A percentile compares a stretch with the other conserved stretches of the same genome.
These are phyloP conservation scores for Aleiodes leptofemur DNA, from an alignment of 2,888 invertebrate genomes.

Conservation along the genomic window DNA sequence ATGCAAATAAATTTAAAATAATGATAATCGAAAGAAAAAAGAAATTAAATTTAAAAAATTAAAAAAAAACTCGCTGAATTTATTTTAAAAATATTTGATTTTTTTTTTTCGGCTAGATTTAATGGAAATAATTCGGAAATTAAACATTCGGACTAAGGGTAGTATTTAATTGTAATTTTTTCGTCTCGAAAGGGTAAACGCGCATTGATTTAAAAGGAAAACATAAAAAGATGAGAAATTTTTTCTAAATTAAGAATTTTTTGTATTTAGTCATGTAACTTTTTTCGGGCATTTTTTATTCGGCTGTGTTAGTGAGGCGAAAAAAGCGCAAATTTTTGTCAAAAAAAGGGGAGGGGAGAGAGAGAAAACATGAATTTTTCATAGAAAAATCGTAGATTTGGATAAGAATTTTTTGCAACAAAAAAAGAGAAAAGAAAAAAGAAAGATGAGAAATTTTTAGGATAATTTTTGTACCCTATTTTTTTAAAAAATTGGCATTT, in stretches of 20 bases:
- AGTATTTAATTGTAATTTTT: conserved; percentile 47
- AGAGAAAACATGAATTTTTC: conserved; percentile 50
- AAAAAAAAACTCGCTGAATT: conserved; percentile 30
- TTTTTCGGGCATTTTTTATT: conserved; percentile 73
- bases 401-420: conserved; percentile 61
- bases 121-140: neutral
- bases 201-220: conserved; percentile 41
- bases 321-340: conserved; percentile 47
- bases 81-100: conserved; percentile 34
- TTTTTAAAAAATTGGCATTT: conserved; percentile 70
- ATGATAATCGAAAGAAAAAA: conserved; percentile 25
- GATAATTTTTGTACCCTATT: conserved; percentile 75
- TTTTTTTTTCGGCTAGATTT: conserved; percentile 21
- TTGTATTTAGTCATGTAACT: conserved; percentile 60
- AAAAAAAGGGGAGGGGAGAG: conserved; percentile 38
- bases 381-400: conserved; percentile 62
- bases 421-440: neutral
- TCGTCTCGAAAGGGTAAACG: conserved; percentile 38
- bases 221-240: conserved; percentile 49
- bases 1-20: conserved; percentile 41
- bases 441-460: conserved; percentile 63
- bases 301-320: conserved; percentile 70
- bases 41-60: conserved; percentile 32
- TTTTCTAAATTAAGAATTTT: conserved; percentile 58
- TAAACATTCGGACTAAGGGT: conserved; percentile 55